These are phyloP conservation scores for Belonocnema kinseyi DNA, from an alignment of 1,140 invertebrate species.

Conservation along the genomic window DNA sequence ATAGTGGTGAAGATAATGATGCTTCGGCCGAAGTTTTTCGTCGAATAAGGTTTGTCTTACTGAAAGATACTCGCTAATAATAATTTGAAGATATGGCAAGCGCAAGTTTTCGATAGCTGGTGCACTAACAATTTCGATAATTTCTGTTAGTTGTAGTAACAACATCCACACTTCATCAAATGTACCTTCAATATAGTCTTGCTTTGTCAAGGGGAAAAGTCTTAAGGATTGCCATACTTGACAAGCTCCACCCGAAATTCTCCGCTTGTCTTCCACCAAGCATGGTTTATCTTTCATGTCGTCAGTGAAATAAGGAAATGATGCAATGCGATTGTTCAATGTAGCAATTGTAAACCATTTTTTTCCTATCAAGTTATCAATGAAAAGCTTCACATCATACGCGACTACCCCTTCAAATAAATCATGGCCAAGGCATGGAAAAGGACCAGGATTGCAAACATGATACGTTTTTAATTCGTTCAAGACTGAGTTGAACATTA, in stretches of 20 bases:
- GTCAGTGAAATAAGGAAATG: background rate
- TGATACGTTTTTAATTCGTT: too few relatives aligned
- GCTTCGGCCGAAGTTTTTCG: slow-evolving; percentile 15
- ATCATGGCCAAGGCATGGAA: too few relatives aligned
- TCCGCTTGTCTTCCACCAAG: background rate
- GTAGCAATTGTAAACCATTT: slow-evolving; percentile 34
- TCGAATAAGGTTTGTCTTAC: slow-evolving; percentile 31
- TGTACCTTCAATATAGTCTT: slow-evolving; percentile 9
- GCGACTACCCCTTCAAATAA: too few relatives aligned
- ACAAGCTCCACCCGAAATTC: slow-evolving; percentile 17
- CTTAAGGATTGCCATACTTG: slow-evolving; percentile 19
- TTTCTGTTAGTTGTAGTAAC: background rate
- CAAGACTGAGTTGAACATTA: too few relatives aligned
- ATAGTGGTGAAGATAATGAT: slow-evolving; percentile 21
- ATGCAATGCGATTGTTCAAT: slow-evolving; percentile 20
- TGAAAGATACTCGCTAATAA: slow-evolving; percentile 14
- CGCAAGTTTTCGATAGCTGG: slow-evolving; percentile 5
- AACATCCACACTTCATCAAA: slow-evolving; percentile 30
- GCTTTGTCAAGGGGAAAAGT: slow-evolving; percentile 20
- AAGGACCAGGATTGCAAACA: too few relatives aligned
- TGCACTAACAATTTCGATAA: slow-evolving; percentile 4
- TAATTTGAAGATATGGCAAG: background rate
- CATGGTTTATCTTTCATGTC: too few relatives aligned
- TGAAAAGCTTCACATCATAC: too few relatives aligned
- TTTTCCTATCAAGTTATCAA: too few relatives aligned